These are phyloP conservation scores for Harlomillsia oculata DNA, from an alignment of 1,140 invertebrate species.

Conservation along the genomic window DNA sequence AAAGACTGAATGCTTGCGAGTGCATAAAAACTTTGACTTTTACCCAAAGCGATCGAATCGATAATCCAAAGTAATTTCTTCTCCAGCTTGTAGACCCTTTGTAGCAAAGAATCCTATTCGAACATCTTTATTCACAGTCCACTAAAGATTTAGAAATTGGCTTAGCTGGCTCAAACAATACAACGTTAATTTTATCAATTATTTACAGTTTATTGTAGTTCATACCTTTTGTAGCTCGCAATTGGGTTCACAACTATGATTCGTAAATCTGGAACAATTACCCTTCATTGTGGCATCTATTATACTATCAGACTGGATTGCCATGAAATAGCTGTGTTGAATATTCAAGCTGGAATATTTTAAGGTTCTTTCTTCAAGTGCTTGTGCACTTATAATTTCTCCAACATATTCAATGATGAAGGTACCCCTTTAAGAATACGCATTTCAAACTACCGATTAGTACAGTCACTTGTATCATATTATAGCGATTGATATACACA, in stretches of 20 bases:
- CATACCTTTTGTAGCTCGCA: slow-evolving; percentile 98
- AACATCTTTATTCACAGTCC: slow-evolving; percentile 94
- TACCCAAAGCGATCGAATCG: slow-evolving; percentile 95
- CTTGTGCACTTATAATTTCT: slow-evolving; percentile 81
- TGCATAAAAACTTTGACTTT: too few relatives aligned
- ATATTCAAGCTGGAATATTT: slow-evolving; percentile 84
- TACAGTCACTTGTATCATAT: too few relatives aligned
- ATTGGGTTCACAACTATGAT: slow-evolving; percentile 97
- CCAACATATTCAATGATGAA: slow-evolving; percentile 99
- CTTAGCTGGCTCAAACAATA: too few relatives aligned
- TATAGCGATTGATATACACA: too few relatives aligned
- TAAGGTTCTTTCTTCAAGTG: slow-evolving; percentile 79
- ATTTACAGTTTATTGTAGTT: too few relatives aligned
- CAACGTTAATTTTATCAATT: too few relatives aligned
- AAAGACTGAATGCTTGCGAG: too few relatives aligned
- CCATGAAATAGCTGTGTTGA: slow-evolving; percentile 97
- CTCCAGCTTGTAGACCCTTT: slow-evolving; percentile 64
- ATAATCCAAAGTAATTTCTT: slow-evolving; percentile 98
- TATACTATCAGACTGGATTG: slow-evolving; percentile 82
- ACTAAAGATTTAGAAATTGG: too few relatives aligned
- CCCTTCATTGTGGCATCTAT: slow-evolving; percentile 91
- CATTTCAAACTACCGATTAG: too few relatives aligned
- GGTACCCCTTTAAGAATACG: too few relatives aligned
- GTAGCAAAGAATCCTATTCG: slow-evolving; percentile 93
- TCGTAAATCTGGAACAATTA: slow-evolving; percentile 93